Conservation (phyloP, 1,140 invertebrate species). For the Piezodorus guildinii region DNA sequence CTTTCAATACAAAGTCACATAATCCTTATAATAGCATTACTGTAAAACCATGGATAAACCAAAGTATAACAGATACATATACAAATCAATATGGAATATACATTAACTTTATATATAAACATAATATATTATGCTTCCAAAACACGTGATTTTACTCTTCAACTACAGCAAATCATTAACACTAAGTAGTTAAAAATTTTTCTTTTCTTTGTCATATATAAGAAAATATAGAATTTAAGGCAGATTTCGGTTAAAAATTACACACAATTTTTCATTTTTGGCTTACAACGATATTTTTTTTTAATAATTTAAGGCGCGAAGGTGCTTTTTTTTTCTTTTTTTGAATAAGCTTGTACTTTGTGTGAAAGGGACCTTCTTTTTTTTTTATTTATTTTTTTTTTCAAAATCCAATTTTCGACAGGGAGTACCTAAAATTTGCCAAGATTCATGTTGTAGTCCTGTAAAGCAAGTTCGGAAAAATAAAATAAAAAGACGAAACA, state of each 20-base stretch:
- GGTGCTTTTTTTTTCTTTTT: conserved; percentile 39
- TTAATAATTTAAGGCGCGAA: conserved; percentile 55
- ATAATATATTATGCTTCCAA: conserved; percentile 29
- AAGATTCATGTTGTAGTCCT: conserved; percentile 16
- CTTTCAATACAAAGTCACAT: conserved; percentile 19
- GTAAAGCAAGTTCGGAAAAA: conserved; percentile 13
- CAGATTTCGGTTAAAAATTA: conserved; percentile 50
- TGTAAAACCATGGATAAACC: conserved; percentile 23
- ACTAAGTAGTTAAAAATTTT: conserved; percentile 30
- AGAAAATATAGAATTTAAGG: conserved; percentile 52
- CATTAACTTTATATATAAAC: conserved; percentile 33
- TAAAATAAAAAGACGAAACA: background rate
- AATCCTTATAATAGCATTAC: conserved; percentile 25
- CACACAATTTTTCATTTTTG: conserved; percentile 44
- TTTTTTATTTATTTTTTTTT: conserved; percentile 5
- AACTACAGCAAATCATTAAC: conserved; percentile 29
- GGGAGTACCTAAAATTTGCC: conserved; percentile 31
- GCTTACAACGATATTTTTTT: conserved; percentile 34
- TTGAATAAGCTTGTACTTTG: conserved; percentile 58
- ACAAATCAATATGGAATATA: conserved; percentile 26
- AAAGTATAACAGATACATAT: conserved; percentile 23
- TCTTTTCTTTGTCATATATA: conserved; percentile 37
- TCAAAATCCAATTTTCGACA: conserved; percentile 25
- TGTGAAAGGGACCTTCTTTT: conserved; percentile 38
- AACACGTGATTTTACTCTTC: conserved; percentile 28